Evolutionary conservation across 2,797 vertebrate genomes (phyloP).

Genomic region (Sus cebifrons): DNA sequence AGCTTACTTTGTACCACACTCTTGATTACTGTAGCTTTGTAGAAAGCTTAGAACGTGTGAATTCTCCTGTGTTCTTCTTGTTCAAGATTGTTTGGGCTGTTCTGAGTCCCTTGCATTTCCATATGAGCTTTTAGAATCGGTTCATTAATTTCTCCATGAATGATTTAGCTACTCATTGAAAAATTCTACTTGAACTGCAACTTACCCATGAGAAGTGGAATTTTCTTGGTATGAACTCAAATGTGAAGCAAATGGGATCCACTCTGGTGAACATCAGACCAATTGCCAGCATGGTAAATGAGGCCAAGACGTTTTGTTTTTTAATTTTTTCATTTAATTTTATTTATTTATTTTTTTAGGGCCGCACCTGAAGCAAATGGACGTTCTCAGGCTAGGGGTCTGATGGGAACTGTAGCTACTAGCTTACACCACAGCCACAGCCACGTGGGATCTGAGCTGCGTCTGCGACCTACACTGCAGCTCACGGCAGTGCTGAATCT

Average conservation of each 20-base stretch:
- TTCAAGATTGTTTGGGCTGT: too few relatives aligned
- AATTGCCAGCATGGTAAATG: background rate
- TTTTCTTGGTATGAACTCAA: background rate
- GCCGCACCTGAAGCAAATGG: too few relatives aligned
- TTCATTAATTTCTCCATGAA: background rate
- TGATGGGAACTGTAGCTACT: too few relatives aligned
- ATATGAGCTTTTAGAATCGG: background rate
- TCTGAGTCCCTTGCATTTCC: background rate
- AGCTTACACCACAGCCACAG: too few relatives aligned
- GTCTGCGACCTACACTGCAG: too few relatives aligned
- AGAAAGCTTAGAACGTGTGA: background rate
- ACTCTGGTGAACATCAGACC: background rate
- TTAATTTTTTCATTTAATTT: too few relatives aligned
- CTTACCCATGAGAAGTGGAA: background rate
- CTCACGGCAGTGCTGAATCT: too few relatives aligned
- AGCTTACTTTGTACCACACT: background rate
- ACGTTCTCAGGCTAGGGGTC: too few relatives aligned
- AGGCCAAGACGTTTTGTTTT: background rate
- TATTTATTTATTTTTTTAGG: too few relatives aligned
- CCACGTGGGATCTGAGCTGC: too few relatives aligned
- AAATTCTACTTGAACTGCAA: background rate
- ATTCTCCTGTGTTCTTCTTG: background rate
- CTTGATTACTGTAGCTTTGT: background rate
- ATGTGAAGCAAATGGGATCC: background rate
- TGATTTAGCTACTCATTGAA: background rate